Percentiles rank a stretch among this genome's conserved stretches.
Evolutionary conservation across 2,888 invertebrate genomes (phyloP).

Genomic region (Nemapogon koenigi): DNA sequence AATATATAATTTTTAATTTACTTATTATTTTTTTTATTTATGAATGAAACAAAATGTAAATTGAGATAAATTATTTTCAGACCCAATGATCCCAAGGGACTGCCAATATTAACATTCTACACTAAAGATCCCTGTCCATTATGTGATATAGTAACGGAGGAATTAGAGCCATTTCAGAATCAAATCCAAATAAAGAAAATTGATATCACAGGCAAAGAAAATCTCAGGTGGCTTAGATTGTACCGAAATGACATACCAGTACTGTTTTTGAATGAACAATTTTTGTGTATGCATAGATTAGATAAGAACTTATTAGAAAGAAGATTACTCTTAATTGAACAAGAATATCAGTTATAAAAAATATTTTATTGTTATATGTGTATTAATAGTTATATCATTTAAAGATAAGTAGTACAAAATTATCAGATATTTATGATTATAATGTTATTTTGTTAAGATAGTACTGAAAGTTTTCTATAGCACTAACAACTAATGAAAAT

Average conservation of each 20-base stretch:
- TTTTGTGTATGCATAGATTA: slow-evolving; percentile 78
- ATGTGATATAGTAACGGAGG: slow-evolving; percentile 79
- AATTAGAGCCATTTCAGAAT: slow-evolving; percentile 65
- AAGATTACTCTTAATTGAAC: slow-evolving; percentile 48
- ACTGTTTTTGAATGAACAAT: slow-evolving; percentile 82
- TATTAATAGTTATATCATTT: no score
- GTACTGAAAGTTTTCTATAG: no score
- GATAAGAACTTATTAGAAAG: slow-evolving; percentile 63
- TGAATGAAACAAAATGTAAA: slow-evolving; percentile 21
- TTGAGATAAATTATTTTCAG: slow-evolving; percentile 34
- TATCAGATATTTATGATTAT: no score
- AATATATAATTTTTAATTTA: slow-evolving; percentile 23
- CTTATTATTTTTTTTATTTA: slow-evolving; percentile 19
- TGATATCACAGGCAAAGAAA: slow-evolving; percentile 77
- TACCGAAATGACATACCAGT: slow-evolving; percentile 90
- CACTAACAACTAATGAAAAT: no score
- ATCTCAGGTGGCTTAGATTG: slow-evolving; percentile 73
- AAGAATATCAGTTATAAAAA: slow-evolving; percentile 22
- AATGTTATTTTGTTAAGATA: no score
- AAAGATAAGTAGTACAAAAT: no score
- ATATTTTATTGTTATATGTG: no score
- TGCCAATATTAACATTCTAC: slow-evolving; percentile 76
- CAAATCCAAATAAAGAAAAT: slow-evolving; percentile 74
- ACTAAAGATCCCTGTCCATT: slow-evolving; percentile 84
- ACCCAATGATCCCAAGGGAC: slow-evolving; percentile 34